These are phyloP conservation scores for Teleopsis dalmanni DNA, from an alignment of 1,140 invertebrate species.

Conservation along the genomic window DNA sequence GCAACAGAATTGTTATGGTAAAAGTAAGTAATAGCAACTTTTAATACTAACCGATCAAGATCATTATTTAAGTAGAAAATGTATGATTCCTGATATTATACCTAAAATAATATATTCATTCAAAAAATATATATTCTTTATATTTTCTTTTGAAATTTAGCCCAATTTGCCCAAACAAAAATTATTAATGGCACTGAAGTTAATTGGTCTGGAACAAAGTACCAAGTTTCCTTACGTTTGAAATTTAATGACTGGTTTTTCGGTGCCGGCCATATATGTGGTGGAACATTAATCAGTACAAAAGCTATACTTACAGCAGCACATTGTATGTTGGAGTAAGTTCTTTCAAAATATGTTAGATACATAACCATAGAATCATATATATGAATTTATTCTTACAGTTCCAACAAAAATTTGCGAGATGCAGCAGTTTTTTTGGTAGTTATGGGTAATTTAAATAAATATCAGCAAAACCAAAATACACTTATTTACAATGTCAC, in stretches of 20 bases:
- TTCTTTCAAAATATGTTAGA: neutral
- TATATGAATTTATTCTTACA: neutral
- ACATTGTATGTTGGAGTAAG: slow-evolving; percentile 22
- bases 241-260: slow-evolving; percentile 3
- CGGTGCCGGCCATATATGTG: slow-evolving; percentile 18
- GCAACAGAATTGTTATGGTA: neutral
- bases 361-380: neutral
- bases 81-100: neutral
- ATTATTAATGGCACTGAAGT: slow-evolving; percentile 12
- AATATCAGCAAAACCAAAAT: neutral
- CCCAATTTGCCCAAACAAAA: neutral
- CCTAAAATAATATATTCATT: neutral
- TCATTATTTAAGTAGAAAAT: neutral
- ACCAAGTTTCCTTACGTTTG: slow-evolving; percentile 11
- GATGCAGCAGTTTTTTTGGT: slow-evolving; percentile 3
- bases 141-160: neutral
- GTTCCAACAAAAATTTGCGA: neutral
- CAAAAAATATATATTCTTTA: neutral
- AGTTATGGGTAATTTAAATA: slow-evolving; percentile 22
- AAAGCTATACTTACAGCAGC: slow-evolving; percentile 22
- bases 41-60: neutral
- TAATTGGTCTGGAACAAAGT: slow-evolving; percentile 3
- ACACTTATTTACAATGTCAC: slow-evolving; percentile 13
- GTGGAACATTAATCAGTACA: slow-evolving; percentile 18
- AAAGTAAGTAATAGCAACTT: neutral